Base-by-base conservation (phyloP, 2,888 invertebrate species). In the Ormyrus labotus region DNA sequence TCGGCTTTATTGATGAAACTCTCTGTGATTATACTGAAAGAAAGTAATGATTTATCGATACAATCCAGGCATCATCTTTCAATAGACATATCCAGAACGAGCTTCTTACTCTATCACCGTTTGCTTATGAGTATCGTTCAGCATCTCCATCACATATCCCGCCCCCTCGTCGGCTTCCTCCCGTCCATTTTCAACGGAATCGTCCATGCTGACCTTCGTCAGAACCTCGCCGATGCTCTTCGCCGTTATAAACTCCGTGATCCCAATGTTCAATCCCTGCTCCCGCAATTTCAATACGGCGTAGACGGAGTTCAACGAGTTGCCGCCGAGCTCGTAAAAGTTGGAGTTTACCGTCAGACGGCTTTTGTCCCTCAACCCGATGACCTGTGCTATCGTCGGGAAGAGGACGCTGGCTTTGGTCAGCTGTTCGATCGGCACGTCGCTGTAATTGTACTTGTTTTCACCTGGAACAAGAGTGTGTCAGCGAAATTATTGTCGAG, bases 1-100 rank as follows among this genome's bases (percentile, higher is more conserved):
- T 97, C 97, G 0, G 96, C 97, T 91, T 97, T 97, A 86, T 94
- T 94, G 90, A 95, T 96, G 91, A 97, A 97, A 88, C 97, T 97
- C 6, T 95, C 94, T 0, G 96, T 95, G 81, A 97, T 95, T 91
- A 97, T 96, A 79, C 96, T 96, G 89, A 51, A 90, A 91, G 75
- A 67, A 34, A 34, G 34, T 2, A 34, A 34, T 4, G 34, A 34
- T 34, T 34, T 34, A 34, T 34, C 34, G 34, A 34, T 34, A 4
- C 34, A 4, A 34, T 34, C 34, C 34, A 34, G 34, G 34, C 2
- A 34, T 50, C n/a, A 11, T 19, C 0, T n/a, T 10, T 60, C 13
- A n/a, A n/a, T 19, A 92, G 34, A 34, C 19, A 19, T 19, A 19
- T 19, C 19, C 19, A 19, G 19, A 19, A 19, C 2, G 19, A 19